These are phyloP conservation scores for Porites evermanni DNA, from an alignment of 92 coral and sea anemone species.

Conservation along the genomic window DNA sequence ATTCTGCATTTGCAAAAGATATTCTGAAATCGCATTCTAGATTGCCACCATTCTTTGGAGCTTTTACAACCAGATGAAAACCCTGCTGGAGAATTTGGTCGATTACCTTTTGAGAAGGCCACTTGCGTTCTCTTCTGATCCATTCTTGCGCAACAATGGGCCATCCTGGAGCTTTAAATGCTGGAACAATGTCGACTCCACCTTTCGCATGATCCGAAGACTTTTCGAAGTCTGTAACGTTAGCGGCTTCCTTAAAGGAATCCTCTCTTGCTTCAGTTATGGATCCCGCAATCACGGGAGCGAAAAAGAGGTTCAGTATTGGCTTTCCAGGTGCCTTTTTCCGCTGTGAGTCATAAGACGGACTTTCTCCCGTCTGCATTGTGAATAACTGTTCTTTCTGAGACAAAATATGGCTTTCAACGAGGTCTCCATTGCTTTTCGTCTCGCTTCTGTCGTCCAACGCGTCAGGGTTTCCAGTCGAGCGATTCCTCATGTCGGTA, in stretches of 20 bases:
- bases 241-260: neutral
- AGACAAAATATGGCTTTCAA: neutral
- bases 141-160: constrained; percentile 73
- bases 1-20: constrained; percentile 89
- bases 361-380: neutral
- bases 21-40: constrained; percentile 78
- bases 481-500: too few relatives aligned
- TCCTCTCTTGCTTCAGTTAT: neutral
- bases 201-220: neutral
- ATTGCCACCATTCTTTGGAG: constrained; percentile 47
- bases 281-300: constrained; percentile 14
- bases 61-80: constrained; percentile 79
- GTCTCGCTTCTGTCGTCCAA: neutral
- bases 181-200: constrained; percentile 66
- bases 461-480: neutral
- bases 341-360: neutral
- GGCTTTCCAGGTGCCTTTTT: neutral
- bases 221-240: too few relatives aligned
- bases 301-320: neutral
- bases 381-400: neutral
- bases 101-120: constrained; percentile 62
- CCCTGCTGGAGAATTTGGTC: constrained; percentile 46
- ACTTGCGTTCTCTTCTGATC: constrained; percentile 67
- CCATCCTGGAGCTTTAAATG: constrained; percentile 79
- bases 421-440: neutral